Conservation (phyloP, 2,113 vertebrate species). For the Corvus moneduloides region DNA sequence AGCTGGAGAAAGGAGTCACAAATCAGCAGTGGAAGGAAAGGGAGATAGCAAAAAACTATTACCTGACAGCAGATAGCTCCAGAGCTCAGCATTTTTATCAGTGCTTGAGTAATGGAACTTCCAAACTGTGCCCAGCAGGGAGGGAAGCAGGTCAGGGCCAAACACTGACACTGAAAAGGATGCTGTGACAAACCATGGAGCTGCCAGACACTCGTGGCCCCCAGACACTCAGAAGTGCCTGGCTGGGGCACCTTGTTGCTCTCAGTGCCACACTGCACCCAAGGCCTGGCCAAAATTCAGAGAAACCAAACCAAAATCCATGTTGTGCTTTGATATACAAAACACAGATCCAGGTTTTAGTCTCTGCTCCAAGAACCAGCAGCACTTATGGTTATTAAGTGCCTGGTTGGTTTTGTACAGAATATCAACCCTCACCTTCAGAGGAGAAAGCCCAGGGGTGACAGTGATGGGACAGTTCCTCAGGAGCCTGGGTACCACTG, state of each 20-base stretch:
- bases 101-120: background rate
- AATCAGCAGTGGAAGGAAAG: background rate
- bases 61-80: background rate
- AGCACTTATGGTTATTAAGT: fast-evolving
- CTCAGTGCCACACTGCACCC: background rate
- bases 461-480: fast-evolving
- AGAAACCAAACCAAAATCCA: background rate
- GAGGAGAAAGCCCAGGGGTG: background rate
- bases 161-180: background rate
- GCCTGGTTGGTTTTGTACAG: background rate
- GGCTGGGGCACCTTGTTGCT: background rate
- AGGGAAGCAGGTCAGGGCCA: background rate
- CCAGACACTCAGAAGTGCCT: background rate
- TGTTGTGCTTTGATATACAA: fast-evolving
- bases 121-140: background rate
- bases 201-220: background rate
- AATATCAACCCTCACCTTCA: background rate
- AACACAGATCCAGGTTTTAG: background rate
- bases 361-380: background rate
- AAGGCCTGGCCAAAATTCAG: background rate
- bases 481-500: background rate
- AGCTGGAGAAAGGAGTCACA: background rate
- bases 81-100: constrained; percentile 31
- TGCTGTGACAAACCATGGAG: background rate
- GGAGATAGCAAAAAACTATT: constrained; percentile 24